Evolutionary conservation across 2,113 vertebrate species (phyloP), one percentile per base, ranked within the genome.

Genomic region (Clarias magur): DNA sequence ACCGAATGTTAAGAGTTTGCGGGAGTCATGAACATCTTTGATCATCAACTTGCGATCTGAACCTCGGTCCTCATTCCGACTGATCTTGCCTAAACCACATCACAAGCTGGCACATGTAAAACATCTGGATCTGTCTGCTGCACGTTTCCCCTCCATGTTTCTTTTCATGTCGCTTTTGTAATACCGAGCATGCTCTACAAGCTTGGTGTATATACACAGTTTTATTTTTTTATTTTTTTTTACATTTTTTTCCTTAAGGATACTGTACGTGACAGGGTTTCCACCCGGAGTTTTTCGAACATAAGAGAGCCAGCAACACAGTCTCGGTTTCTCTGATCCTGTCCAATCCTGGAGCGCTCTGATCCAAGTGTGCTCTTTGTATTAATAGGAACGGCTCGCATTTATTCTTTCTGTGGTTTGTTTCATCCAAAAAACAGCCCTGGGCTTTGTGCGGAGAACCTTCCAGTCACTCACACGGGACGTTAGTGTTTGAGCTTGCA

Each of bases 81-180:
- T 80, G 60, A 68, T 67, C 75, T 68, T 2, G 25, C 25, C 53
- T 72, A 12, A 70, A n/a, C 63, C 76, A 81, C 38, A 80, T 65
- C 62, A 86, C 42, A 79, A 12, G 42, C 60, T 4, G n/a, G 42
- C 38, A 56, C 59, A 30, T 54, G 59, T 65, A 56, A 79, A 85
- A 85, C 73, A 79, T 85, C 84, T 79, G 73, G 84, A 79, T 19
- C 73, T 85, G 65, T 27, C 27, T 63, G 30, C 57, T 15, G 59
- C 2, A 54, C 13, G 11, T 78, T 75, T 67, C 27, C 13, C 5
- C 13, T 17, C 6, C 3, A 17, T 48, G 15, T 17, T 83, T 53
- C 23, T 30, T 83, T 83, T 83, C 27, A 67, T 53, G 23, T 82
- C 8, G 80, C 34, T n/a, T 59, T n/a, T 79, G 34, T 54, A 54